These are phyloP conservation scores for Aphidius colemani DNA, from an alignment of 2,888 invertebrate genomes.

Conservation along the genomic window DNA sequence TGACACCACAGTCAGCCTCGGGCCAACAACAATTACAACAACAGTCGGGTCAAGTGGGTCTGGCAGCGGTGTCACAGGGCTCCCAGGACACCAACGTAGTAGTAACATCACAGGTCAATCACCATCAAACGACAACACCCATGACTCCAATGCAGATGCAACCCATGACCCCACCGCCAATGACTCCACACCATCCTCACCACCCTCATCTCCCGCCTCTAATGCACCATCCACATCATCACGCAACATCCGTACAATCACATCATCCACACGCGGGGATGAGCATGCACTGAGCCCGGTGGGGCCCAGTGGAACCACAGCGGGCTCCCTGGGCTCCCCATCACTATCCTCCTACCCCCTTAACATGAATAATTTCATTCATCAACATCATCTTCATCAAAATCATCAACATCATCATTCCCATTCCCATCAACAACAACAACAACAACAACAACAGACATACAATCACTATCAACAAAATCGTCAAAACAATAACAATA, in stretches of 20 bases:
- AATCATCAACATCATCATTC: slow-evolving; percentile 39
- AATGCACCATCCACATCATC: slow-evolving; percentile 63
- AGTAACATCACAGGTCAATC: slow-evolving; percentile 53
- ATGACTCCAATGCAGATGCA: slow-evolving; percentile 62
- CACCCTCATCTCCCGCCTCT: slow-evolving; percentile 68
- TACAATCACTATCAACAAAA: slow-evolving; percentile 1
- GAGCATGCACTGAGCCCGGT: slow-evolving; percentile 79
- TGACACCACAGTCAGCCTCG: slow-evolving; percentile 42
- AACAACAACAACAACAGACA: slow-evolving; percentile 37
- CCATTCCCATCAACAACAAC: slow-evolving; percentile 33
- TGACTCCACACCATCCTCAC: slow-evolving; percentile 66
- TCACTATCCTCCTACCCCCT: slow-evolving; percentile 59
- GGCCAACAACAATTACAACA: slow-evolving; percentile 47
- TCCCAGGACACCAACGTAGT: slow-evolving; percentile 49
- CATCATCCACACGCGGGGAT: slow-evolving; percentile 61
- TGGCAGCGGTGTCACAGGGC: slow-evolving; percentile 46
- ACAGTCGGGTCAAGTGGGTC: slow-evolving; percentile 47
- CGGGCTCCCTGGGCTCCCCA: slow-evolving; percentile 58
- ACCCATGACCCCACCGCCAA: slow-evolving; percentile 60
- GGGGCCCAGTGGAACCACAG: slow-evolving; percentile 66
- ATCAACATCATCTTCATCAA: slow-evolving; percentile 40
- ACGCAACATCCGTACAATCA: slow-evolving; percentile 57
- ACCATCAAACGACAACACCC: slow-evolving; percentile 63
- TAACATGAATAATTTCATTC: slow-evolving; percentile 54
- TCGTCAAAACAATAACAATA: slow-evolving; percentile 42